A percentile compares a stretch with the other conserved stretches of the same genome.
Evolutionary conservation across 2,113 vertebrate genomes (phyloP).

Genomic region (Podocnemis expansa): DNA sequence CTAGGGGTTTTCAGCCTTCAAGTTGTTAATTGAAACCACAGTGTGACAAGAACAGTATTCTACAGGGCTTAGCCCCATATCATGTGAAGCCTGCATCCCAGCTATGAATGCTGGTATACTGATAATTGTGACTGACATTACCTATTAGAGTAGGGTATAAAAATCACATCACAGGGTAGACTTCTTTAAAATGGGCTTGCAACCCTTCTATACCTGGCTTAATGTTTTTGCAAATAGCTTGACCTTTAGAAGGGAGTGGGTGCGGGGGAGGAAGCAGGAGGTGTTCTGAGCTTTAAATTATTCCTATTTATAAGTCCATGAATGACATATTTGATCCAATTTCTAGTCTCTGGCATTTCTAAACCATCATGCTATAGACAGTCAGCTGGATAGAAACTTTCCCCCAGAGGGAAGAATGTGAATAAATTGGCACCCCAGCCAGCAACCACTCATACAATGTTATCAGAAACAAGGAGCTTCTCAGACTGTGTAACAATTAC

Average conservation of each 20-base stretch:
- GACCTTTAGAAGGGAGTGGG: constrained; percentile 53
- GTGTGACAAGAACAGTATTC: constrained; percentile 22
- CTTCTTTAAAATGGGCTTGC: constrained; percentile 35
- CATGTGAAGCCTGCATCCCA: constrained; percentile 27
- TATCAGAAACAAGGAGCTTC: neutral
- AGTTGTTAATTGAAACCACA: constrained; percentile 42
- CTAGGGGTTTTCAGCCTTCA: neutral
- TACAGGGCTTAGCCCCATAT: constrained; percentile 31
- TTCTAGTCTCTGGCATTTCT: constrained; percentile 59
- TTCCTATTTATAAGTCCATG: constrained; percentile 58
- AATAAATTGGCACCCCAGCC: neutral
- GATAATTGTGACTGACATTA: constrained; percentile 61
- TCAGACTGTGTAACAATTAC: fast-evolving
- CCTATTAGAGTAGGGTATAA: constrained; percentile 46
- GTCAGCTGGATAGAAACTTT: constrained; percentile 28
- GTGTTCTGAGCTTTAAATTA: constrained; percentile 41
- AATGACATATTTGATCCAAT: constrained; percentile 51
- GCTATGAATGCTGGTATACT: constrained; percentile 34
- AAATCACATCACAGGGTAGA: constrained; percentile 32
- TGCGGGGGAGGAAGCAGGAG: neutral
- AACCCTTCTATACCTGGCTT: constrained; percentile 58
- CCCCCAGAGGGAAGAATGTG: neutral
- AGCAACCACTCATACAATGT: neutral
- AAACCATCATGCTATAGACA: constrained; percentile 39
- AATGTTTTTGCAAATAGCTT: constrained; percentile 60